Evolutionary conservation across 2,888 invertebrate species (phyloP).

Genomic region (Euplagia quadripunctaria): DNA sequence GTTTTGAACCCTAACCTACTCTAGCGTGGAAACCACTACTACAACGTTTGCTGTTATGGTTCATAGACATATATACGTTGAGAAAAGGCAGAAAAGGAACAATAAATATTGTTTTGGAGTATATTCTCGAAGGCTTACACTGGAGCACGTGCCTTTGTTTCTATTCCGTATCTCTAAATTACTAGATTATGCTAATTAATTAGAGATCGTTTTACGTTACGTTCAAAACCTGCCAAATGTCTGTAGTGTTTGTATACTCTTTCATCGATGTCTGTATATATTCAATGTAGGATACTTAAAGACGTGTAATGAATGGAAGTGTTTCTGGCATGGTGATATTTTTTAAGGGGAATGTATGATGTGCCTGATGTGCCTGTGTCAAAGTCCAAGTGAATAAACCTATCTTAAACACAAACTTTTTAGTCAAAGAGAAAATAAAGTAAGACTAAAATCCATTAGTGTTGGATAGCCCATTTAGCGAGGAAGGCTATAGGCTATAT

Average conservation of each 20-base stretch:
- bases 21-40: too few species aligned
- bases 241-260: too few species aligned
- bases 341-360: not conserved
- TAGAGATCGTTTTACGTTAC: not conserved
- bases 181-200: constrained; percentile 11
- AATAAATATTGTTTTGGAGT: not conserved
- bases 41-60: too few species aligned
- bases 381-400: too few species aligned
- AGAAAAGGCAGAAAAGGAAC: not conserved
- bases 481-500: too few species aligned
- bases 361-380: too few species aligned
- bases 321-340: not conserved
- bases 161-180: not conserved
- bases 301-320: not conserved
- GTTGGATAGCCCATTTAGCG: too few species aligned
- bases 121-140: not conserved
- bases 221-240: not conserved
- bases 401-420: too few species aligned
- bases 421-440: too few species aligned
- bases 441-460: too few species aligned
- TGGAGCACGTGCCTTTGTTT: constrained; percentile 1
- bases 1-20: too few species aligned
- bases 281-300: not conserved
- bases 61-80: not conserved
- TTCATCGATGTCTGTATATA: not conserved